phyloP scores from a whole-genome alignment of 1,140 invertebrate species.

The Theocolax elegans region DNA sequence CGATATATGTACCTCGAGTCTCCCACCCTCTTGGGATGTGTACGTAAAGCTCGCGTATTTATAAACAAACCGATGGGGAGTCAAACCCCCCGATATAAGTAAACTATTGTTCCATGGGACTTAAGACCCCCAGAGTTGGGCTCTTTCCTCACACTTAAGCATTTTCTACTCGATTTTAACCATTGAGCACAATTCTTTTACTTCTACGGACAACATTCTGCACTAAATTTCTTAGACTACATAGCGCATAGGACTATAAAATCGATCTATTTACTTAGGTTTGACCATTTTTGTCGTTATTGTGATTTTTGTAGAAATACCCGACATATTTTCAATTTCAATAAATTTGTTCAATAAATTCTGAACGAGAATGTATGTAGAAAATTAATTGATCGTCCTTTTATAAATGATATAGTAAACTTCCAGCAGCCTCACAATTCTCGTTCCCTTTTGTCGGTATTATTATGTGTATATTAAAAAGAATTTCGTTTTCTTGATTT shows the following conservation, averaged over 20 bases:
- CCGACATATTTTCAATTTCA: too few relatives aligned
- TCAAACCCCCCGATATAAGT: conserved; percentile 42
- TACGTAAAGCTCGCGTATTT: conserved; percentile 29
- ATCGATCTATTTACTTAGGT: too few relatives aligned
- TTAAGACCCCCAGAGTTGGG: neutral
- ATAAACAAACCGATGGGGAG: conserved; percentile 51
- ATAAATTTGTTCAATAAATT: too few relatives aligned
- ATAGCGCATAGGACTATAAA: too few relatives aligned
- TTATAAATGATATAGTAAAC: too few relatives aligned
- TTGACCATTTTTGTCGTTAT: too few relatives aligned
- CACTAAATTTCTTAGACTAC: too few relatives aligned
- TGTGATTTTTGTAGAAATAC: too few relatives aligned
- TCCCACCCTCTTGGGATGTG: conserved; percentile 2
- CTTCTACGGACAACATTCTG: too few relatives aligned
- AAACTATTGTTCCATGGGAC: conserved; percentile 44
- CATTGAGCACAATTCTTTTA: neutral
- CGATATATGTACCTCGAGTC: neutral
- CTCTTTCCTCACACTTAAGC: neutral
- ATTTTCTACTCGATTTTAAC: conserved; percentile 3
- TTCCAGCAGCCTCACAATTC: conserved; percentile 8
- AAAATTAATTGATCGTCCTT: too few relatives aligned
- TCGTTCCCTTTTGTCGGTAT: conserved; percentile 41
- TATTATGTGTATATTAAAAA: conserved; percentile 37
- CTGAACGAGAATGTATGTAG: too few relatives aligned
- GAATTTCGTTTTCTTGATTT: conserved; percentile 38